Base-by-base conservation (phyloP, 2,888 invertebrate species). In the Uloborus plumipes region DNA sequence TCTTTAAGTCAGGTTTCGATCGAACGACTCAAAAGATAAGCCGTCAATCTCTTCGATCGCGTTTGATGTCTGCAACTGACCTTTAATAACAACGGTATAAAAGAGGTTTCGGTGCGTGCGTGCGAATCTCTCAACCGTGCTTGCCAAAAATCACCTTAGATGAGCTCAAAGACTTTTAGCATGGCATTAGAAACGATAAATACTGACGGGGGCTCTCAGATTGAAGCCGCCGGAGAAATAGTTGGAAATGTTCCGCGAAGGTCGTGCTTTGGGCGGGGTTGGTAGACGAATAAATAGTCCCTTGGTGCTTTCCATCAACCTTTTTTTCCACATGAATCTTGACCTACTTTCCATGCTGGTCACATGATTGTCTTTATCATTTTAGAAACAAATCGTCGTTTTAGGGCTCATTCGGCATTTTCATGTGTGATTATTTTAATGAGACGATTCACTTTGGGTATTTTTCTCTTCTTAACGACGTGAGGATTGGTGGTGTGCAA, bases 201-300 rank as follows among this genome's bases (percentile, higher is more conserved):
- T 39, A 39, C 39, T 39, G 39, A 39, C 39, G 39, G 9, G 1
- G 39, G 39, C 9, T 31, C 61, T 49, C 71, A 50, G 71, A 72
- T 72, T 72, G 71, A n/a, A 72, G 50, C 62, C 62, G 62, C 51
- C 62, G 49, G 50, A 50, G 39, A 62, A 51, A 51, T 72, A 49
- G 72, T 72, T 72, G 72, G 62, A 39, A 39, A 39, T 39, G 39
- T 39, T 39, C 39, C 39, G 76, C 69, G 76, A 76, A 76, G 76
- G 76, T 76, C 76, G 76, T 18, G 31, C 22, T 22, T 62, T 47
- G 69, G 76, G 76, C 76, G 76, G 76, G 76, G 76, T 76, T 62
- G 69, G 50, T 18, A 76, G 76, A 76, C 69, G 76, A 69, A 76
- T 76, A 76, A 76, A 76, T 69, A 69, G 76, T 76, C 76, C 69